These are phyloP conservation scores for Malacoctenus gilli DNA, from an alignment of 2,797 vertebrate genomes.

Conservation along the genomic window DNA sequence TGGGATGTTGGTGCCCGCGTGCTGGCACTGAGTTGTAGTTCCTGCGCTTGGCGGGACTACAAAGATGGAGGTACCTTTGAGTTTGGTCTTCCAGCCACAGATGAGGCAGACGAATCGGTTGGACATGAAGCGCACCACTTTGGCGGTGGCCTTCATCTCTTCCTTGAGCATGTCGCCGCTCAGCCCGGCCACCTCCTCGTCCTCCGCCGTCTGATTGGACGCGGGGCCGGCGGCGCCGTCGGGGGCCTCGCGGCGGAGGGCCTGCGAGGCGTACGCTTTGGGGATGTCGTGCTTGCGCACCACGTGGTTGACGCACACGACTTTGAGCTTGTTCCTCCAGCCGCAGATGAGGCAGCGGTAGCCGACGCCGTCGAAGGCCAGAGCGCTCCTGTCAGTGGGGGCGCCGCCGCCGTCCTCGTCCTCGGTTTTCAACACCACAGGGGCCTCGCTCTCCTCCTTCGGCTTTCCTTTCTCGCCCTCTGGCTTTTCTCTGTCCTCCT, in stretches of 20 bases:
- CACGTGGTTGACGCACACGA: constrained; percentile 47
- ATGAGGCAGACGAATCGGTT: constrained; percentile 65
- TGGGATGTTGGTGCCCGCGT: no score
- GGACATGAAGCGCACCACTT: constrained; percentile 51
- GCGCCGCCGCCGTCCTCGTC: no score
- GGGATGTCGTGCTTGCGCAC: constrained; percentile 66
- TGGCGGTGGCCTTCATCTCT: constrained; percentile 58
- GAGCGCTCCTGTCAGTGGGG: not conserved
- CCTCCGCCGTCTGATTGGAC: constrained; percentile 10
- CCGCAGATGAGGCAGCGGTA: constrained; percentile 63
- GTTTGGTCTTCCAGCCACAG: constrained; percentile 72
- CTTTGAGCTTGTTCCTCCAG: constrained; percentile 60
- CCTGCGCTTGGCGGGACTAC: no score
- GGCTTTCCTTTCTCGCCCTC: not conserved
- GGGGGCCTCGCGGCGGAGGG: constrained; percentile 23
- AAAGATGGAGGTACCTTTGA: constrained; percentile 51
- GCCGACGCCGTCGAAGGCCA: no score
- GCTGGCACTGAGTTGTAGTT: no score
- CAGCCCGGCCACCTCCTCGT: constrained; percentile 38
- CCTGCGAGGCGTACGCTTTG: constrained; percentile 41
- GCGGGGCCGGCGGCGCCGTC: not conserved
- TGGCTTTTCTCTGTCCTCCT: not conserved
- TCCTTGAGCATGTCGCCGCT: constrained; percentile 53
- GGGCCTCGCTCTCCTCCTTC: no score
- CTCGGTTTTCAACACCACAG: no score